Base-by-base conservation (phyloP, 2,888 invertebrate species). In the Cabera pusaria region DNA sequence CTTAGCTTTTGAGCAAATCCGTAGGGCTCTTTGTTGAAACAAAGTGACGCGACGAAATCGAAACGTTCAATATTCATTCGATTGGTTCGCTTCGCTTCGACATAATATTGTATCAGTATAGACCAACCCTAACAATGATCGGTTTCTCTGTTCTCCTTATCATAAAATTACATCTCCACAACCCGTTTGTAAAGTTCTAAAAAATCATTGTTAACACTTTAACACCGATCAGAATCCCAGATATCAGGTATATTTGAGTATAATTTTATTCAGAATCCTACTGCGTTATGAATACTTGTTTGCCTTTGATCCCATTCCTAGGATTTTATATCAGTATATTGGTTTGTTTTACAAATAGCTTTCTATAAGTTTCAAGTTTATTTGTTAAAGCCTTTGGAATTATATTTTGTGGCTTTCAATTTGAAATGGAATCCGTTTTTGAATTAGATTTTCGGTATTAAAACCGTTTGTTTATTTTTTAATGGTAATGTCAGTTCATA, bases 201-300 rank as follows among this genome's bases (percentile, higher is more conserved):
- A 71, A 67, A 65, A 64, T 64, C 67, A 68, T 72, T 70, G 75
- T 76, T 77, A 71, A 76, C 78, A 75, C 75, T 68, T 80, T 77
- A 72, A 78, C 76, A 72, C 72, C 64, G 71, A 77, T 75, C 68
- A 64, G 55, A 51, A 25, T 6, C 25, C 20, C 6, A 59, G 69
- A 72, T 68, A 66, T 57, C 55, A 61, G 52, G 62, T 68, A 14
- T 72, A 62, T 66, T 59, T 61, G 61, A 58, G 57, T 61, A 59
- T 68, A 64, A 69, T 70, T 68, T 67, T 67, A 69, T 71, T 69
- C 64, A 59, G 62, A 58, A 59, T 61, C 72, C 71, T 67, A 71
- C 72, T 69, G 71, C 54, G 70, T 58, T 63, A 64, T 64, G 42
- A 49, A 52, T 53, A 49, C 33, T 35, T 45, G 49, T 44, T 52